Evolutionary conservation across 2,797 vertebrate genomes (phyloP), one percentile per base, ranked within the genome.

Genomic region (Syngnathus acus): DNA sequence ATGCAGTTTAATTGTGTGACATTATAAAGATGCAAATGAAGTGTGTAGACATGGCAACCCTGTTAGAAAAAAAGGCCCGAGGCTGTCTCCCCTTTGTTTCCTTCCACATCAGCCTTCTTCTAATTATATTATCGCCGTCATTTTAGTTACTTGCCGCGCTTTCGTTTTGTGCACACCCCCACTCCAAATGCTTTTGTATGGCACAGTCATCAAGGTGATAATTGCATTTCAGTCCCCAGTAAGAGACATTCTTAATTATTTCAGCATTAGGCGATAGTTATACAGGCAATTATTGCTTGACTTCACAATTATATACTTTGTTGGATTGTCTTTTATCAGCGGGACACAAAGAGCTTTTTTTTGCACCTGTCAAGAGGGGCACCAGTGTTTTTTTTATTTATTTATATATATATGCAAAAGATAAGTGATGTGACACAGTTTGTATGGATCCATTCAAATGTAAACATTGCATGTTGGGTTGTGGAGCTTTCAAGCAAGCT

Each of bases 251-350:
- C 80, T 88, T 86, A 84, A 86, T 89, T 90, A 90, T 86, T 83
- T 86, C 78, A 78, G 76, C 82, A 88, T 89, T 86, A 88, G 84
- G 79, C 68, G 78, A 79, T 83, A 83, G 84, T 88, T 88, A 84
- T 85, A 85, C 82, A 86, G 85, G 81, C 87, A 84, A 87, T 89
- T 86, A 90, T 87, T 84, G 86, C 86, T 85, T 85, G 86, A 88
- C 84, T 89, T 87, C 79, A 82, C 86, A 82, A 87, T 90, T 88
- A 86, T 84, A 86, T 86, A 85, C 83, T 88, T 90, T 87, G 84
- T 89, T 86, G 87, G 85, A 87, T 88, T 88, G 87, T 77, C 81
- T 89, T 86, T 86, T 86, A 87, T 86, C 87, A 84, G 82, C 78
- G 61, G 85, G 84, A 84, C 75, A 80, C 84, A 83, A 79, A 76